phyloP scores from a whole-genome alignment of 2,888 invertebrate species.

The Atherix ibis region DNA sequence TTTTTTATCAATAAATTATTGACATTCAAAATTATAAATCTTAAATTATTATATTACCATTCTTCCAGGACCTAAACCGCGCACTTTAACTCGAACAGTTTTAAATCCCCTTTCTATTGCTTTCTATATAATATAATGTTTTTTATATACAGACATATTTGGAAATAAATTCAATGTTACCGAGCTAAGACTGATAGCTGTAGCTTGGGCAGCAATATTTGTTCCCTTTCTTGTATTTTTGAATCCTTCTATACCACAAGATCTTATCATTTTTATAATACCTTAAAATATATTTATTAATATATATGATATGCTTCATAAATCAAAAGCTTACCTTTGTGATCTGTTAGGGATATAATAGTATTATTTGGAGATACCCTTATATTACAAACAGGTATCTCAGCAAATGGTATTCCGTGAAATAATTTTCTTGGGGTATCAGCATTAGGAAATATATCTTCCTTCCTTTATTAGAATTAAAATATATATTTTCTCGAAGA shows the following conservation, averaged over 20 bases:
- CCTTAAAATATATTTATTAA: slow-evolving; percentile 35
- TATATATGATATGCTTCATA: too few relatives aligned
- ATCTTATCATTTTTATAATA: slow-evolving; percentile 42
- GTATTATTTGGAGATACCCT: slow-evolving; percentile 79
- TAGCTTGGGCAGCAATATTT: slow-evolving; percentile 90
- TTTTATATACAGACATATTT: slow-evolving; percentile 3
- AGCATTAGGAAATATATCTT: slow-evolving; percentile 55
- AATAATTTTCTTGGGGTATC: slow-evolving; percentile 56
- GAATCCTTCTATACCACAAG: slow-evolving; percentile 85
- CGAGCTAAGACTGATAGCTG: slow-evolving; percentile 62
- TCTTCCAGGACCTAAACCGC: slow-evolving; percentile 79
- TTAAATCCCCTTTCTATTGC: slow-evolving; percentile 55
- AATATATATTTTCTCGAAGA: not conserved
- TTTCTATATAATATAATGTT: slow-evolving; percentile 38
- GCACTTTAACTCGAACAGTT: slow-evolving; percentile 59
- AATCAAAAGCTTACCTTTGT: slow-evolving; percentile 41
- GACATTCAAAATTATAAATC: not conserved
- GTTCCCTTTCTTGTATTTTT: slow-evolving; percentile 92
- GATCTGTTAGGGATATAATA: slow-evolving; percentile 57
- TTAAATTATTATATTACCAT: slow-evolving; percentile 42
- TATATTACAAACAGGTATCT: slow-evolving; percentile 71
- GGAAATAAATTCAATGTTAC: slow-evolving; percentile 34
- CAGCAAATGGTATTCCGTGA: slow-evolving; percentile 58
- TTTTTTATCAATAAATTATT: slow-evolving; percentile 7
- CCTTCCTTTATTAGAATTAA: slow-evolving; percentile 17